phyloP scores from a whole-genome alignment of 1,140 invertebrate genomes.

The Cotesia glomerata region DNA sequence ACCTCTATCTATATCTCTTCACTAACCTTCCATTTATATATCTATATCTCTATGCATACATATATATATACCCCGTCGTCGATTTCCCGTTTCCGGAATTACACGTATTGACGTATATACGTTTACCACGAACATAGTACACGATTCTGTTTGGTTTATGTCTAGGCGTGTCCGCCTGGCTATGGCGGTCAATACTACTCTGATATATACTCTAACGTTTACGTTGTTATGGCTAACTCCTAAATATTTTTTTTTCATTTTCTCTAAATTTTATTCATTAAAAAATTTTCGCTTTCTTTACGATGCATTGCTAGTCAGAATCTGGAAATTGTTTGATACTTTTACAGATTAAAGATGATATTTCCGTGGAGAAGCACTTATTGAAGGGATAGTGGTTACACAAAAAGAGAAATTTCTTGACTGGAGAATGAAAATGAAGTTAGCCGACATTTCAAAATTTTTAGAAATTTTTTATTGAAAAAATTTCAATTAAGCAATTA shows the following conservation, averaged over 20 bases:
- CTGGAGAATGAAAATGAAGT: too few species aligned
- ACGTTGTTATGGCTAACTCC: background rate
- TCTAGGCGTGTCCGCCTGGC: slow-evolving; percentile 46
- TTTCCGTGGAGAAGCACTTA: too few species aligned
- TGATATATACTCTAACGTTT: slow-evolving; percentile 14
- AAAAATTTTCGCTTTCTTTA: too few species aligned
- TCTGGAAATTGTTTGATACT: too few species aligned
- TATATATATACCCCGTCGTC: slow-evolving; percentile 36
- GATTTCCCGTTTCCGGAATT: slow-evolving; percentile 55
- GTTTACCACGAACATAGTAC: slow-evolving; percentile 47
- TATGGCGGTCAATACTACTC: slow-evolving; percentile 39
- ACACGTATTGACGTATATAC: slow-evolving; percentile 59
- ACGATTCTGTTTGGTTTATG: slow-evolving; percentile 53
- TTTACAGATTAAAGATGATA: too few species aligned
- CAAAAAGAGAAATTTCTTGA: too few species aligned
- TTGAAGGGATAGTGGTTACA: too few species aligned
- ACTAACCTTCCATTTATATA: slow-evolving; percentile 16
- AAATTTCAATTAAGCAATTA: too few species aligned
- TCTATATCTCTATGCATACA: background rate
- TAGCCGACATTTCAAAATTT: too few species aligned
- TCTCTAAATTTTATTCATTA: background rate
- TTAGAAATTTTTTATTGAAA: too few species aligned
- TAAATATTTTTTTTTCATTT: background rate
- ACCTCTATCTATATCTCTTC: slow-evolving; percentile 15
- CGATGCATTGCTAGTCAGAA: too few species aligned